phyloP scores from a whole-genome alignment of 2,797 vertebrate genomes.

The Acrossocheilus wenchowensis region DNA sequence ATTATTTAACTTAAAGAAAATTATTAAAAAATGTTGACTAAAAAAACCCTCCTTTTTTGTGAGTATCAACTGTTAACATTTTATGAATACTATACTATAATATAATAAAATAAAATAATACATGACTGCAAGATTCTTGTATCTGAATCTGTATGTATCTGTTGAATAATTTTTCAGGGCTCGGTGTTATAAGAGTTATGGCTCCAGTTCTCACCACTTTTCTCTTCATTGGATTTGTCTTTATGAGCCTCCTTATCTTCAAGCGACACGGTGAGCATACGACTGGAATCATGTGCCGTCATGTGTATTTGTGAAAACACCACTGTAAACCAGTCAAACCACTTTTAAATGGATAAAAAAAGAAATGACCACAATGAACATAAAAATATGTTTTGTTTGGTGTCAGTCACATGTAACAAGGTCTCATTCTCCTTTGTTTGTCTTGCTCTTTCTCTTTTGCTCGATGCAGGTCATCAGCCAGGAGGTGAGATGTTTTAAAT shows the following conservation, averaged over 20 bases:
- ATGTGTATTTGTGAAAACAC: background rate
- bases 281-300: slow-evolving; percentile 1
- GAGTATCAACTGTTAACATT: background rate
- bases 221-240: slow-evolving; percentile 51
- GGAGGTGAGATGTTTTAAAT: slow-evolving; percentile 72
- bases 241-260: slow-evolving; percentile 58
- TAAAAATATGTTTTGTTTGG: background rate
- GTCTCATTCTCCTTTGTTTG: background rate
- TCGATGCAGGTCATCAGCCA: slow-evolving; percentile 54
- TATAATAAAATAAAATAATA: too few relatives aligned
- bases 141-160: background rate
- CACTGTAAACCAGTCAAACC: background rate
- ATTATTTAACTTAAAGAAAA: background rate
- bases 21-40: too few relatives aligned
- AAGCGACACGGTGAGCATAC: slow-evolving; percentile 41
- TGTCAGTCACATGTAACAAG: background rate
- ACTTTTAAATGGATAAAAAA: background rate
- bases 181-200: slow-evolving; percentile 24
- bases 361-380: background rate
- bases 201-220: slow-evolving; percentile 61
- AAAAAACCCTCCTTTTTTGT: background rate
- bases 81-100: background rate
- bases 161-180: slow-evolving; percentile 51
- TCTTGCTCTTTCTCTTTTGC: slow-evolving; percentile 20
- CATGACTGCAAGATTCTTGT: background rate